A percentile compares a stretch with the other conserved stretches of the same genome.
Evolutionary conservation across 2,113 vertebrate genomes (phyloP).

Genomic region (Ciconia boyciana): DNA sequence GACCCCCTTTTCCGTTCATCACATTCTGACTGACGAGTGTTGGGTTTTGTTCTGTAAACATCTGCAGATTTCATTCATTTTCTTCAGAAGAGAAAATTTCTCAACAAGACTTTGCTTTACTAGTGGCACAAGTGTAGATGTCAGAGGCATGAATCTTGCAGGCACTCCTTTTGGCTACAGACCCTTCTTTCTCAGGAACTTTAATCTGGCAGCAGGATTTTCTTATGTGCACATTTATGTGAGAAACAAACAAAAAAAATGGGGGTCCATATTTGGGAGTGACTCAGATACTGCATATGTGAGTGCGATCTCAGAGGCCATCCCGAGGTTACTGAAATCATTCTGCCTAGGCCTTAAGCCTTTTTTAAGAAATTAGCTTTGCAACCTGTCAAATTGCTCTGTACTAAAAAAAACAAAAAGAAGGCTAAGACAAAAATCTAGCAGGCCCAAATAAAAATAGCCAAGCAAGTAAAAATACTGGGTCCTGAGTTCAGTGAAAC

Average conservation of each 20-base stretch:
- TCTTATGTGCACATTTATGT: not conserved
- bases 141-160: not conserved
- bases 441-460: not conserved
- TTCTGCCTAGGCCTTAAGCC: not conserved
- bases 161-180: not conserved
- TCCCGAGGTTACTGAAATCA: not conserved
- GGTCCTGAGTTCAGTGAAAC: not conserved
- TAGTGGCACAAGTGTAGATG: not conserved
- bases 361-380: not conserved
- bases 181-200: not conserved
- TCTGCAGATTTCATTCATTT: not conserved
- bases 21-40: rapidly evolving
- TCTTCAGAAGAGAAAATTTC: not conserved
- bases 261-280: not conserved
- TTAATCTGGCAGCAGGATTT: not conserved
- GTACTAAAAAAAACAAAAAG: not conserved
- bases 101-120: not conserved
- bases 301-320: not conserved
- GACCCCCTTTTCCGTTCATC: not conserved
- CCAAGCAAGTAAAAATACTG: not conserved
- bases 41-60: not conserved
- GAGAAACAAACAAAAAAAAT: not conserved
- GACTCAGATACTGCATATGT: not conserved
- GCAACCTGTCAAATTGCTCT: not conserved
- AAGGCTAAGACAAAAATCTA: not conserved